Base-by-base conservation (phyloP, 2,113 vertebrate genomes). In the Sclerurus mexicanus region DNA sequence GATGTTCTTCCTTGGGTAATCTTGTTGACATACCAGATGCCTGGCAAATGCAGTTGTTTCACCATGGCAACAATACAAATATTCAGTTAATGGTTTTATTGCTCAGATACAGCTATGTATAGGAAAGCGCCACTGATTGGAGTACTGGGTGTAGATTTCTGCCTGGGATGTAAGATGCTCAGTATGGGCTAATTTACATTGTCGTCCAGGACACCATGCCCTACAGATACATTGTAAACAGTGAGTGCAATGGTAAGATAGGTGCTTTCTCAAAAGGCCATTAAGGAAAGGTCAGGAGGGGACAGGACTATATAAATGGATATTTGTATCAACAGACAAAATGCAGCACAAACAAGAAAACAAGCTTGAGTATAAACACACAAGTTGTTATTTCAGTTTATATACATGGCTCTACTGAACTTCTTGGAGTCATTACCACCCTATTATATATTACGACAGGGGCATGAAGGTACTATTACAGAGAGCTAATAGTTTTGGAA, bases 131-230 rank as follows among this genome's bases (percentile, higher is more conserved):
- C 19, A 30, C 0, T 25, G 27, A 31, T 5, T 55, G 24, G 27
- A 60, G 18, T 9, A 53, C 1, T 33, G 11, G 19, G 20, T 37
- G 10, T 4, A 44, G 25, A 71, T 53, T 95, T 78, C 60, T 87
- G 17, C 8, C 42, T 17, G 23, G 20, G 7, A 14, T 74, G 15
- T 31, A 49, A 74, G 22, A 11, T 69, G 16, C 20, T 14, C 5
- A 13, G 6, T 50, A 31, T 55, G 4, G 17, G 8, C 3, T 86
- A 75, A 75, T 62, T 88, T 80, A 24, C 6, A 27, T 22, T 20
- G 7, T 31, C 0, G 0, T 47, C 16, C 31, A 31, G 16, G 25
- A 12, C 21, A 91, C 15, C 18, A 22, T 59, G 12, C 16, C 22
- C 35, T 75, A 25, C 30, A 63, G 24, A 46, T 44, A 7, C 4